Evolutionary conservation across 2,113 vertebrate species (phyloP), one percentile per base, ranked within the genome.

Genomic region (Aegithalos caudatus): DNA sequence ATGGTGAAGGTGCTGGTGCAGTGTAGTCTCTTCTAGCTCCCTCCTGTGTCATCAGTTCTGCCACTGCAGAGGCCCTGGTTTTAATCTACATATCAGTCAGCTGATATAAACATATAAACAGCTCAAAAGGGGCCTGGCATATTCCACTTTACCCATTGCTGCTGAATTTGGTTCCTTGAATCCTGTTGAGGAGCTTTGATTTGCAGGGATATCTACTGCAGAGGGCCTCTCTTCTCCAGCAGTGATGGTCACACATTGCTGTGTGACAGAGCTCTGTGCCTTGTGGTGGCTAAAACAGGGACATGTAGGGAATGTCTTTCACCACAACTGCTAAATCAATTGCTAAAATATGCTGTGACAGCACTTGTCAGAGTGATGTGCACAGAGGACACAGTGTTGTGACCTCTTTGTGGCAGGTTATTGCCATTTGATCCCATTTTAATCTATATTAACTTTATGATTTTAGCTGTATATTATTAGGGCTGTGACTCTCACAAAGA

Each of bases 241-340:
- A 8, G 70, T 8, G n/a, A 8, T 20, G 1, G 2, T 24, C 28
- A 27, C 56, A 44, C 0, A n/a, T 0, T 1, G 25, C 44, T 2
- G 3, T 3, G 7, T 4, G 6, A 33, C 0, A 0, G 17, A 57
- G 42, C 51, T 80, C 71, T 76, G 37, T 33, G 45, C 45, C 48
- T 45, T 25, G 22, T 13, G 14, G 25, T 66, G 50, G 31, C 57
- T 56, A 24, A 74, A 79, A 65, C 0, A 5, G 38, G 65, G 27
- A 13, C 17, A n/a, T 7, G 40, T 9, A 28, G 45, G 38, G 8
- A 54, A 35, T 20, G 35, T 45, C 87, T 86, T 67, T 51, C 44
- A 56, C 44, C 57, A 61, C n/a, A 65, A 61, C 74, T 88, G 17
- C 82, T 76, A 14, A 81, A 84, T 58, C 22, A 60, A 5, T 38